phyloP scores from a whole-genome alignment of 2,888 invertebrate species.

The Rambutsinella grinnellia region DNA sequence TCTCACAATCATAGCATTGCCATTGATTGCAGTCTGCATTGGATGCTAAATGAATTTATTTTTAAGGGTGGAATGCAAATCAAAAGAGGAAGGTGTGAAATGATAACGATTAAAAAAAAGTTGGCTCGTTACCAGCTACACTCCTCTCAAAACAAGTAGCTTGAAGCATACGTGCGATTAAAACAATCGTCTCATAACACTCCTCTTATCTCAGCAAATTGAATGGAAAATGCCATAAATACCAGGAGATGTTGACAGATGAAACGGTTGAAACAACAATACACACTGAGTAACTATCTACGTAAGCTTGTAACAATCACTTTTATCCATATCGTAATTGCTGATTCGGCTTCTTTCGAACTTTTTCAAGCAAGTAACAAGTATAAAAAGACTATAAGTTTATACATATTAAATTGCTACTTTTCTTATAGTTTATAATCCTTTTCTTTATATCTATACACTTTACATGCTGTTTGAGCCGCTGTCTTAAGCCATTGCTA shows the following conservation, averaged over 20 bases:
- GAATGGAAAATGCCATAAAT: conserved; percentile 28
- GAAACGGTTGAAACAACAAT: conserved; percentile 16
- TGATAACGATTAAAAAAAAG: not conserved
- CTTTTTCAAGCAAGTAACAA: too few relatives aligned
- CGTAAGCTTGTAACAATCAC: not conserved
- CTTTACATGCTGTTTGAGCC: too few relatives aligned
- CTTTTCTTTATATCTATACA: too few relatives aligned
- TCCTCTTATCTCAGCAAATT: conserved; percentile 15
- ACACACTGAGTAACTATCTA: not conserved
- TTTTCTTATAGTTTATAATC: too few relatives aligned
- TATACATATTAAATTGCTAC: too few relatives aligned
- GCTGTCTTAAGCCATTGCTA: conserved; percentile 20
- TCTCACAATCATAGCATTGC: not conserved
- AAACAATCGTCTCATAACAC: conserved; percentile 13
- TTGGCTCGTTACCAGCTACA: not conserved
- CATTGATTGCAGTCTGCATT: not conserved
- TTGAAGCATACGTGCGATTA: not conserved
- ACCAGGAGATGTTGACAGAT: conserved; percentile 32
- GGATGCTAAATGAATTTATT: conserved; percentile 12
- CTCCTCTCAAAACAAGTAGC: conserved; percentile 18
- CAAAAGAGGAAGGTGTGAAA: not conserved
- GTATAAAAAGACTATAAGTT: too few relatives aligned
- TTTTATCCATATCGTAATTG: too few relatives aligned
- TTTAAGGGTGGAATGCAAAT: not conserved
- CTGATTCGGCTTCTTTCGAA: too few relatives aligned